A percentile compares a stretch with the other conserved stretches of the same genome.
These are phyloP conservation scores for Apus apus DNA, from an alignment of 2,113 vertebrate species.

Conservation along the genomic window DNA sequence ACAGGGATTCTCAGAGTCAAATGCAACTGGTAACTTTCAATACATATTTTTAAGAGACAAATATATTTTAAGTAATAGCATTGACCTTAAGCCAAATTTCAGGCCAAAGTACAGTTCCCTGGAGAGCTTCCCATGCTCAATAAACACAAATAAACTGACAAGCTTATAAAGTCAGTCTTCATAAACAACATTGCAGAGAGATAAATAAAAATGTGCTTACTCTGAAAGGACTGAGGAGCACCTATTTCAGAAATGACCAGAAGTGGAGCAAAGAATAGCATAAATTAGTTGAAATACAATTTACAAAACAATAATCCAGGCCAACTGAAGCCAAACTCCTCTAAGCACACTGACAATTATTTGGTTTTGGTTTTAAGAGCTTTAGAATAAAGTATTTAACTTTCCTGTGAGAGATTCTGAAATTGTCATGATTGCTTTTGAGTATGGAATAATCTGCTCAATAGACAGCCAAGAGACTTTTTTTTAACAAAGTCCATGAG, in stretches of 20 bases:
- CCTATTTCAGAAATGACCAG: not conserved
- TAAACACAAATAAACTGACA: not conserved
- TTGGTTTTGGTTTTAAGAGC: not conserved
- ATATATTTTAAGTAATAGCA: not conserved
- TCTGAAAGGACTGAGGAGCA: not conserved
- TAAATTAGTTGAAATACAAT: not conserved
- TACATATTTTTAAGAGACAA: not conserved
- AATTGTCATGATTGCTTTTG: accelerated
- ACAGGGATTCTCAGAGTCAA: not conserved
- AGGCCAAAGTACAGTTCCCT: not conserved
- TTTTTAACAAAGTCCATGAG: not conserved
- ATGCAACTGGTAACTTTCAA: not conserved
- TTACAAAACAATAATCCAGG: not conserved
- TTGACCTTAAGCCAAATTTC: not conserved
- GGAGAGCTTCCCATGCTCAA: not conserved
- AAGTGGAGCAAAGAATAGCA: not conserved
- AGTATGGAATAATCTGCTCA: not conserved
- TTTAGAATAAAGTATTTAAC: not conserved
- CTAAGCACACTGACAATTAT: not conserved
- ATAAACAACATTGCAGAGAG: not conserved
- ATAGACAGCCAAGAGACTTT: not conserved
- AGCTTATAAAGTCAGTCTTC: not conserved
- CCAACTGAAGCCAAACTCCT: not conserved
- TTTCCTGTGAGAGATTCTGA: not conserved
- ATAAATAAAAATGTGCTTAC: not conserved